Conservation (phyloP, 2,888 invertebrate genomes). For the Pollenia angustigena region DNA sequence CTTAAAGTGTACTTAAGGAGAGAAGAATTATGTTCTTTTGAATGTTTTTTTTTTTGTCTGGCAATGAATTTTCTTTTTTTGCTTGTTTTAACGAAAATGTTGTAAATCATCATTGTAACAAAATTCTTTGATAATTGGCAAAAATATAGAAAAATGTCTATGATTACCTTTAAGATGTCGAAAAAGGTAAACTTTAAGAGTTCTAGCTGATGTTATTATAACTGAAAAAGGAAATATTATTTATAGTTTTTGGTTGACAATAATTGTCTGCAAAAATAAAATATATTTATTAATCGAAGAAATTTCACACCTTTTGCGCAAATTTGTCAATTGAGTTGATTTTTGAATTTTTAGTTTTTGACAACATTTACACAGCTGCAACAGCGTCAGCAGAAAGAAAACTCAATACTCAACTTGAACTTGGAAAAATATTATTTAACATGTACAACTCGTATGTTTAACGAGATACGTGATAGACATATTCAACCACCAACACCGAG, state of each 20-base stretch:
- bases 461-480: conserved; percentile 77
- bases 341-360: conserved; percentile 55
- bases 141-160: conserved; percentile 60
- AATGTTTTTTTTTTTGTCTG: conserved; percentile 7
- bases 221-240: conserved; percentile 32
- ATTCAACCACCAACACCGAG: conserved; percentile 64
- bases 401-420: conserved; percentile 65
- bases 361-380: conserved; percentile 25
- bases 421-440: conserved; percentile 75
- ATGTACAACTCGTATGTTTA: conserved; percentile 77
- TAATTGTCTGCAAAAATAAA: conserved; percentile 25
- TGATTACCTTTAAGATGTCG: conserved; percentile 40
- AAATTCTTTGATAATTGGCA: conserved; percentile 74
- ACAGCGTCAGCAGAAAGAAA: conserved; percentile 27
- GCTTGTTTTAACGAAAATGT: conserved; percentile 61
- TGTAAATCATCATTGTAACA: conserved; percentile 70
- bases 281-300: conserved; percentile 46
- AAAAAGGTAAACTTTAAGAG: conserved; percentile 44
- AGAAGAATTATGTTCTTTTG: conserved; percentile 46
- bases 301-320: conserved; percentile 72
- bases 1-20: conserved; percentile 4
- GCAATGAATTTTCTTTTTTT: conserved; percentile 11
- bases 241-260: conserved; percentile 29
- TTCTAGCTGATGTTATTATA: not conserved
- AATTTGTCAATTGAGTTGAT: conserved; percentile 67